Conservation (phyloP, 2,888 invertebrate species). For the Cheilosia vulpina region DNA sequence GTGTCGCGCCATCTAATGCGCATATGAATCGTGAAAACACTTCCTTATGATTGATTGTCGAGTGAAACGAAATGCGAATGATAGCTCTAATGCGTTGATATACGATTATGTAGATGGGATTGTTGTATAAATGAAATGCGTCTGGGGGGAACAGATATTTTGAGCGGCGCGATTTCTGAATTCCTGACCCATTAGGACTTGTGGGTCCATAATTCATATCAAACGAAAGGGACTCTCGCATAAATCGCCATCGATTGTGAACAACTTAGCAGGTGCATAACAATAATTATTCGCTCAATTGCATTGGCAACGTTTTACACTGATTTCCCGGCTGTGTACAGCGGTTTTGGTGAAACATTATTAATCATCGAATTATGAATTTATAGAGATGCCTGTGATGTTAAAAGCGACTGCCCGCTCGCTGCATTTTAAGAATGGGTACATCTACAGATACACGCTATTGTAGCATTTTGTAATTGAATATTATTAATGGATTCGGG, state of each 20-base stretch:
- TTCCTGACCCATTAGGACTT: conserved; percentile 35
- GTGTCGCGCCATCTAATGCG: conserved; percentile 26
- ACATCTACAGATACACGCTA: conserved; percentile 31
- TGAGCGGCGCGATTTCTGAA: conserved; percentile 7
- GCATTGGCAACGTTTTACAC: conserved; percentile 40
- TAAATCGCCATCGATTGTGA: conserved; percentile 64
- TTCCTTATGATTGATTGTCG: conserved; percentile 29
- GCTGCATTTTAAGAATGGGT: not conserved
- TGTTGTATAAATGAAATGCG: not conserved
- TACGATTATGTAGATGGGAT: not conserved
- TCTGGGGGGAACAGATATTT: not conserved
- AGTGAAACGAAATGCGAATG: conserved; percentile 18
- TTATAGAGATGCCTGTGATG: conserved; percentile 40
- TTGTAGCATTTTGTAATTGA: conserved; percentile 43
- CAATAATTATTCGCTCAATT: conserved; percentile 65
- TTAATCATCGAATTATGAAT: conserved; percentile 45
- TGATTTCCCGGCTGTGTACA: conserved; percentile 37
- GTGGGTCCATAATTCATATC: conserved; percentile 37
- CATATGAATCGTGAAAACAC: conserved; percentile 10
- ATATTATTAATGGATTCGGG: conserved; percentile 46
- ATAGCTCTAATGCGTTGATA: conserved; percentile 9
- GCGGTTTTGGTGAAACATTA: conserved; percentile 39
- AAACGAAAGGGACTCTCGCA: conserved; percentile 23
- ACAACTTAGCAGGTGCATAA: conserved; percentile 66
- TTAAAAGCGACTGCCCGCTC: conserved; percentile 8